These are phyloP conservation scores for Campoletis raptor DNA, from an alignment of 2,888 invertebrate species.

Conservation along the genomic window DNA sequence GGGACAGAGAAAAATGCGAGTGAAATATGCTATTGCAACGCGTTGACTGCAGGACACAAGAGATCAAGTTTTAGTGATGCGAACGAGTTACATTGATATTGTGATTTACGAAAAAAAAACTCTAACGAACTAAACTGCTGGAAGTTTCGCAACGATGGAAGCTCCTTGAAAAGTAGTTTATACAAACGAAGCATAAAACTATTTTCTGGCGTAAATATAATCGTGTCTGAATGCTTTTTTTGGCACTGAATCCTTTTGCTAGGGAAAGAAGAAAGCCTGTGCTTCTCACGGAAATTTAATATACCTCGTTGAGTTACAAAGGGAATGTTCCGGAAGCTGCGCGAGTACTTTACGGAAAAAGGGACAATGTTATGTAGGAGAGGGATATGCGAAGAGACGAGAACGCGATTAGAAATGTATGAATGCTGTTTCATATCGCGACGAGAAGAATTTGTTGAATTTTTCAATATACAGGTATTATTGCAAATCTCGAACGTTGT, in stretches of 20 bases:
- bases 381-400: constrained; percentile 1
- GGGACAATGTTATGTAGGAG: constrained; percentile 8
- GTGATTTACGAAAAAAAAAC: neutral
- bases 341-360: neutral
- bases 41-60: too few species aligned
- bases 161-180: neutral
- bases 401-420: constrained; percentile 26
- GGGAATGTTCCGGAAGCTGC: constrained; percentile 14
- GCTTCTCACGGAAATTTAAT: constrained; percentile 32
- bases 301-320: constrained; percentile 10
- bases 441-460: constrained; percentile 50
- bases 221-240: neutral
- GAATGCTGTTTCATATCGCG: constrained; percentile 39
- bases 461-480: constrained; percentile 4
- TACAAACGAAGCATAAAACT: neutral
- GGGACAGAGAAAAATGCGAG: too few species aligned
- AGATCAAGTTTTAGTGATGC: too few species aligned
- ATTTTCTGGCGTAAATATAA: neutral
- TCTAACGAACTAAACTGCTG: neutral
- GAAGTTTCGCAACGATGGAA: neutral
- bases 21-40: too few species aligned
- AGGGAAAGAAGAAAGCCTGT: neutral
- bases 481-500: constrained; percentile 17
- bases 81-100: too few species aligned
- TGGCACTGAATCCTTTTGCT: neutral